Percentiles rank a stretch among this genome's conserved stretches.
phyloP scores from a whole-genome alignment of 2,113 vertebrate species.

The Nothoprocta pentlandii region DNA sequence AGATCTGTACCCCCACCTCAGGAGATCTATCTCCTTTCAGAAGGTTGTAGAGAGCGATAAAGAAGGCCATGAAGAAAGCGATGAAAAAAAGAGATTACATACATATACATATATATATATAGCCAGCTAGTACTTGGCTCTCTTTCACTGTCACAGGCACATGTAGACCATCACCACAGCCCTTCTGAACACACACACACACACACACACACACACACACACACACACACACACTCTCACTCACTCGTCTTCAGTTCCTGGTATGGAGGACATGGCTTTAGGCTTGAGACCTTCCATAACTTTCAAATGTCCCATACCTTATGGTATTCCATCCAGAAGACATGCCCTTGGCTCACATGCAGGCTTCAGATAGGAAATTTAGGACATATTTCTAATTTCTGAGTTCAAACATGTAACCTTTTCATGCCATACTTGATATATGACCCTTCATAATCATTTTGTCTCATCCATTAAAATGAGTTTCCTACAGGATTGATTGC shows the following conservation, averaged over 20 bases:
- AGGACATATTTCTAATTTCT: neutral
- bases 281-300: neutral
- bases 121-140: fast-evolving
- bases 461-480: neutral
- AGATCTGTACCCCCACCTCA: too few relatives aligned
- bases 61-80: too few relatives aligned
- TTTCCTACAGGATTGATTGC: neutral
- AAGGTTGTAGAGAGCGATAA: too few relatives aligned
- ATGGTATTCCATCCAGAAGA: neutral
- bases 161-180: neutral
- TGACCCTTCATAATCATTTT: neutral
- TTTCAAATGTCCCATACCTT: neutral
- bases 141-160: neutral
- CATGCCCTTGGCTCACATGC: fast-evolving
- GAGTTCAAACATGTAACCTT: neutral
- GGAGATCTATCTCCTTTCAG: too few relatives aligned
- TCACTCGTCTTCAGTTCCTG: neutral
- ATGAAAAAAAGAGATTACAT: neutral
- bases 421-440: neutral
- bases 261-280: fast-evolving
- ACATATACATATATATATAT: neutral
- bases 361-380: neutral
- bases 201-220: too few relatives aligned
- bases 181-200: neutral
- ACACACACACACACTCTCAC: neutral